These are phyloP conservation scores for Natator depressus DNA, from an alignment of 2,113 vertebrate genomes.

Conservation along the genomic window DNA sequence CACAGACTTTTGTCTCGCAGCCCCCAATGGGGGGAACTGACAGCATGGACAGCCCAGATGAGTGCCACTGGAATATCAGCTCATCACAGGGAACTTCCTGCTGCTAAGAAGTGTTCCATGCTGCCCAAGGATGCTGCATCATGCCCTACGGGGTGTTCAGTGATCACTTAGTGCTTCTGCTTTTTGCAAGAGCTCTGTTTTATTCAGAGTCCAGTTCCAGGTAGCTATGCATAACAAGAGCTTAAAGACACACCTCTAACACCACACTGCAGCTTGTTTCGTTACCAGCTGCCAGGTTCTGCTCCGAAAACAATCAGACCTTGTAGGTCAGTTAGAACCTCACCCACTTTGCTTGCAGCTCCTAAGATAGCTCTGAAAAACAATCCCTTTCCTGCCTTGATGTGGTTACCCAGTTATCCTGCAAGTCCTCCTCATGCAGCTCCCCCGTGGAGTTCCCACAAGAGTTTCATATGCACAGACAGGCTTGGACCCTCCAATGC, in stretches of 20 bases:
- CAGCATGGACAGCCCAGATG: neutral
- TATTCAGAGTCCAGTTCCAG: neutral
- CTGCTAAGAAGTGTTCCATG: neutral
- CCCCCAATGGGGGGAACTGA: neutral
- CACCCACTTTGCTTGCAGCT: too few species aligned
- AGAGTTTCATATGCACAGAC: neutral
- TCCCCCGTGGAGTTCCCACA: too few species aligned
- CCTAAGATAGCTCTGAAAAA: neutral
- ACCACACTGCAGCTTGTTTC: neutral
- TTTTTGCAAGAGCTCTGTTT: neutral
- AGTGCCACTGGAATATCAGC: neutral
- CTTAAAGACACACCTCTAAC: neutral
- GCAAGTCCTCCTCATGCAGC: neutral
- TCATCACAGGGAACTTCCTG: neutral
- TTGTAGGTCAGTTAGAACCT: neutral
- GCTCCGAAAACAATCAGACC: neutral
- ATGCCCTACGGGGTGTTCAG: too few species aligned
- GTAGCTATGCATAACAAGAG: too few species aligned
- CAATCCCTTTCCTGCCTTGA: neutral
- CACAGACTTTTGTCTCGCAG: too few species aligned
- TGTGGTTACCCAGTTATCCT: neutral
- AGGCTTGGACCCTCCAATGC: neutral
- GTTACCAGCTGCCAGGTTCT: neutral
- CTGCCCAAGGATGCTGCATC: too few species aligned
- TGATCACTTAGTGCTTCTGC: too few species aligned